These are phyloP conservation scores for Platalea minor DNA, from an alignment of 2,797 vertebrate species.

Conservation along the genomic window DNA sequence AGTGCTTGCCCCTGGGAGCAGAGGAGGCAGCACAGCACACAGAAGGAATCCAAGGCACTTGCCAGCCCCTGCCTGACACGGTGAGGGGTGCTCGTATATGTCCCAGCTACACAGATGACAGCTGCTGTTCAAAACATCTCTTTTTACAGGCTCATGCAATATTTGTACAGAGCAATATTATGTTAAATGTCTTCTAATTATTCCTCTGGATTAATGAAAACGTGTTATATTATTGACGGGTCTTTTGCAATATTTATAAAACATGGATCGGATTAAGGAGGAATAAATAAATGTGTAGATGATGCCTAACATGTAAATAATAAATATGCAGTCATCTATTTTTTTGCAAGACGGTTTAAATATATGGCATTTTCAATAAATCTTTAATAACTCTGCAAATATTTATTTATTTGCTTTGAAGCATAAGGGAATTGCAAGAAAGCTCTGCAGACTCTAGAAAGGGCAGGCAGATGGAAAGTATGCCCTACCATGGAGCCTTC, in stretches of 20 bases:
- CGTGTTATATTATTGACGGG: slow-evolving; percentile 77
- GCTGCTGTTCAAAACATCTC: slow-evolving; percentile 16
- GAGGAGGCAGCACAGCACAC: not conserved
- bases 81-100: not conserved
- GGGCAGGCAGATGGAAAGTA: slow-evolving; percentile 31
- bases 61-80: not conserved
- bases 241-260: slow-evolving; percentile 79
- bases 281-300: slow-evolving; percentile 79
- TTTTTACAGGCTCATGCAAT: slow-evolving; percentile 46
- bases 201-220: slow-evolving; percentile 77
- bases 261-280: slow-evolving; percentile 72
- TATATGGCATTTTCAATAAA: slow-evolving; percentile 69
- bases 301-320: slow-evolving; percentile 74
- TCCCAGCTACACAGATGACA: not conserved
- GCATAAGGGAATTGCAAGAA: slow-evolving; percentile 36
- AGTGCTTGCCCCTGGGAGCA: not conserved
- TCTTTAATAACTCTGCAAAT: slow-evolving; percentile 77
- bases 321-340: slow-evolving; percentile 75
- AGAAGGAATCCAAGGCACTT: not conserved
- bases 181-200: slow-evolving; percentile 79
- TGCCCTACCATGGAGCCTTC: not conserved
- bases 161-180: slow-evolving; percentile 75
- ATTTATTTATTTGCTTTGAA: slow-evolving; percentile 69
- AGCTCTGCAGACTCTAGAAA: slow-evolving; percentile 34
- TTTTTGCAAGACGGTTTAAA: slow-evolving; percentile 67